Evolutionary conservation across 2,888 invertebrate genomes (phyloP).

Genomic region (Syrista parreyssii): DNA sequence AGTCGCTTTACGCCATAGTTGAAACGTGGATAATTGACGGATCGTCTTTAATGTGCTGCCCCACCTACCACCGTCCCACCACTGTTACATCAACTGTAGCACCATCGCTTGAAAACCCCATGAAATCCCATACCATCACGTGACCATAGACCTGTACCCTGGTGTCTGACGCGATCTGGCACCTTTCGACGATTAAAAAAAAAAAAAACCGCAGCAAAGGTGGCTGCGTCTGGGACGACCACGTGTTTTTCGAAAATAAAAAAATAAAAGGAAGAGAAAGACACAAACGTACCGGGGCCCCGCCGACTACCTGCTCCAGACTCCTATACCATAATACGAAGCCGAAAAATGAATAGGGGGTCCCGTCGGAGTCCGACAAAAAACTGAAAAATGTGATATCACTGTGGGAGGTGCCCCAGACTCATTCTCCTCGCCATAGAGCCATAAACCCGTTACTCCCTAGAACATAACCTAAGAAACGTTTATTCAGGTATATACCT

Average conservation of each 20-base stretch:
- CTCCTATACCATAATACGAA: neutral
- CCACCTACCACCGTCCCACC: neutral
- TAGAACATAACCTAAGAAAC: neutral
- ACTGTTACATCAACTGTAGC: neutral
- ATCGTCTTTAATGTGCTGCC: neutral
- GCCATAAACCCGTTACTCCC: neutral
- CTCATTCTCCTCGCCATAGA: neutral
- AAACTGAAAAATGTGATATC: slow-evolving; percentile 9
- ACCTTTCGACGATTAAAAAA: neutral
- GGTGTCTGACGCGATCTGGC: neutral
- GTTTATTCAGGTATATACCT: neutral
- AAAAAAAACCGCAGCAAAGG: slow-evolving; percentile 1
- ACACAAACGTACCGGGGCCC: neutral
- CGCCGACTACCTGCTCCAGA: neutral
- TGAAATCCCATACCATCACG: neutral
- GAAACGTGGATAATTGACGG: slow-evolving; percentile 3
- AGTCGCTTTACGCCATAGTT: neutral
- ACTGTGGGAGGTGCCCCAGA: slow-evolving; percentile 2
- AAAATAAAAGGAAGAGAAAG: neutral
- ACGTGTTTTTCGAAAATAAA: slow-evolving; percentile 1
- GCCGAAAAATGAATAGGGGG: slow-evolving; percentile 3
- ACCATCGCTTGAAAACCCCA: neutral
- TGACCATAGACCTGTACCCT: neutral
- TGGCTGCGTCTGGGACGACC: neutral
- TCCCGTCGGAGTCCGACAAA: neutral